Conservation (phyloP, 1,140 invertebrate species). For the Drosophila pseudoobscura region DNA sequence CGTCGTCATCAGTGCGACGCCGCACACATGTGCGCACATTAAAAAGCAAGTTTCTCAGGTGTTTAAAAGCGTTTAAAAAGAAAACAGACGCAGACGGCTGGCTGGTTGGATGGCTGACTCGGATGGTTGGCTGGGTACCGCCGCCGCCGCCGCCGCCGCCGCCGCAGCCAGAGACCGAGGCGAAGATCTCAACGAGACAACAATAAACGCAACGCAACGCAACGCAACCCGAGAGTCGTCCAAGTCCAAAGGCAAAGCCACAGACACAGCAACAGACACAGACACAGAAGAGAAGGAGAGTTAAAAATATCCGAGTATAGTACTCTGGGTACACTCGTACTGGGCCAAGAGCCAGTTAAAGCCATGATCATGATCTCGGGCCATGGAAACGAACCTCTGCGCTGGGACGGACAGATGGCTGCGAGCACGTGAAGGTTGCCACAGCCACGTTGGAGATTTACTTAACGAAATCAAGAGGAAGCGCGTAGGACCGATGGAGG, state of each 20-base stretch:
- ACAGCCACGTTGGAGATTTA: conserved; percentile 69
- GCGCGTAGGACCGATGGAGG: conserved; percentile 68
- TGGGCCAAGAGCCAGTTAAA: conserved; percentile 78
- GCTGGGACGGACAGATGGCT: conserved; percentile 47
- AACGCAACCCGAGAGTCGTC: conserved; percentile 13
- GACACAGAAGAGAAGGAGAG: conserved; percentile 38
- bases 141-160: too few relatives aligned
- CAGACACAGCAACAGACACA: too few relatives aligned
- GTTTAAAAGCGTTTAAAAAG: conserved; percentile 82
- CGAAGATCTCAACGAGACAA: conserved; percentile 63
- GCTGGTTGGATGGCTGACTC: background rate
- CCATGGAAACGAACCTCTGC: conserved; percentile 53
- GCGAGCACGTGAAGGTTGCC: conserved; percentile 74
- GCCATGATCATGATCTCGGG: conserved; percentile 80
- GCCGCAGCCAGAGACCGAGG: background rate
- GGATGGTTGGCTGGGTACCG: too few relatives aligned
- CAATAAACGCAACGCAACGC: conserved; percentile 65
- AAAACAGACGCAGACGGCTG: conserved; percentile 62
- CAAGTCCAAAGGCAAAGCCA: conserved; percentile 14
- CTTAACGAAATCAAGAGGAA: conserved; percentile 82
- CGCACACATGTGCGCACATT: conserved; percentile 74
- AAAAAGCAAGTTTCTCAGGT: conserved; percentile 82
- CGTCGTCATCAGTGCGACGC: conserved; percentile 32
- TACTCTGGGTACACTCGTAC: conserved; percentile 33
- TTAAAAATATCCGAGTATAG: conserved; percentile 69